Evolutionary conservation across 2,797 vertebrate species (phyloP).

Genomic region (Leptatherina wallacei): DNA sequence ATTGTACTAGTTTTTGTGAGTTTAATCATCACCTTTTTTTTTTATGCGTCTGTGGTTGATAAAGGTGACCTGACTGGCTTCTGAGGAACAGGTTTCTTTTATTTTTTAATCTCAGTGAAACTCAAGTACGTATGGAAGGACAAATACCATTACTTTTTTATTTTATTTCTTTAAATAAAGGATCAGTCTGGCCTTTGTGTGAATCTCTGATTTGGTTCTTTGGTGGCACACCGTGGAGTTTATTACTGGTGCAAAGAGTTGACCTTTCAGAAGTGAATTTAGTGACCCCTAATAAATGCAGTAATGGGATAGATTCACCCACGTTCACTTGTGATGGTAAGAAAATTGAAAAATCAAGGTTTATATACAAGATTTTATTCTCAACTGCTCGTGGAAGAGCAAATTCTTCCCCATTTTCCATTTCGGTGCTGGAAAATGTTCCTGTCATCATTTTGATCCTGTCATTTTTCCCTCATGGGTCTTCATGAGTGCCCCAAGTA

Average conservation of each 20-base stretch:
- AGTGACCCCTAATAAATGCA: slow-evolving; percentile 62
- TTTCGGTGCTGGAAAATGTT: slow-evolving; percentile 41
- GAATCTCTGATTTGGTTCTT: slow-evolving; percentile 75
- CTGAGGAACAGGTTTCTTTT: slow-evolving; percentile 50
- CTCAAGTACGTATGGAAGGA: slow-evolving; percentile 72
- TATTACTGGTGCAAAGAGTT: slow-evolving; percentile 68
- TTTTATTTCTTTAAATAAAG: slow-evolving; percentile 45
- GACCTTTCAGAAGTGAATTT: slow-evolving; percentile 76
- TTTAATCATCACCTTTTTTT: slow-evolving; percentile 80
- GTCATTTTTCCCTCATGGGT: slow-evolving; percentile 13
- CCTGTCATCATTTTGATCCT: slow-evolving; percentile 23
- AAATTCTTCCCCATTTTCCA: slow-evolving; percentile 37
- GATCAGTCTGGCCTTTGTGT: slow-evolving; percentile 76
- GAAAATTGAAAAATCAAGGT: slow-evolving; percentile 43
- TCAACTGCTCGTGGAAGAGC: slow-evolving; percentile 30
- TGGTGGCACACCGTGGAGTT: slow-evolving; percentile 73
- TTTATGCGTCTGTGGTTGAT: slow-evolving; percentile 69
- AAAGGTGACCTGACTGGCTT: slow-evolving; percentile 73
- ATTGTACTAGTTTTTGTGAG: slow-evolving; percentile 73
- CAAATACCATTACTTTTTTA: slow-evolving; percentile 61
- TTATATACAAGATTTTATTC: slow-evolving; percentile 35
- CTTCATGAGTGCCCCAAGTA: slow-evolving; percentile 55
- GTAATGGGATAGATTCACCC: slow-evolving; percentile 32
- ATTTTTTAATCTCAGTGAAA: slow-evolving; percentile 68
- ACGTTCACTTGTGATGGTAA: slow-evolving; percentile 30